Percentiles rank a stretch among this genome's conserved stretches.
Evolutionary conservation across 2,888 invertebrate species (phyloP).

Genomic region (Blastobasis lacticolella): DNA sequence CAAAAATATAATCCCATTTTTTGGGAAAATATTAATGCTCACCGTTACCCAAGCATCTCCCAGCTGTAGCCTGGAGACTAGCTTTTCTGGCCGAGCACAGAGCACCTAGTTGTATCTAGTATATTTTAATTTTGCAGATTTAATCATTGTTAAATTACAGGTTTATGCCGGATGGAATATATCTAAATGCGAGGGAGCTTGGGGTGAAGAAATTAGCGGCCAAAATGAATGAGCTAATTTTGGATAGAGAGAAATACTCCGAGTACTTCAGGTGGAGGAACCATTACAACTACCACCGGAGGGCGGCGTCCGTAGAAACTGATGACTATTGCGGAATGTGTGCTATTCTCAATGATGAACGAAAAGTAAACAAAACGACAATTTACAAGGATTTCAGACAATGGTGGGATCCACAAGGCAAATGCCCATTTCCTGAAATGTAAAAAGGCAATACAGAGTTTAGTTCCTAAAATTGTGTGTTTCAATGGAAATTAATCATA

Average conservation of each 20-base stretch:
- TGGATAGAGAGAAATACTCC: constrained; percentile 35
- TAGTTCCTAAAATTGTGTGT: too few relatives aligned
- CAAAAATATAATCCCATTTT: too few relatives aligned
- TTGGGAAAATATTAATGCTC: too few relatives aligned
- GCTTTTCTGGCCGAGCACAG: too few relatives aligned
- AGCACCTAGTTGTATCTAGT: too few relatives aligned
- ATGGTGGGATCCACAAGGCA: constrained; percentile 44
- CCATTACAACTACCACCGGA: constrained; percentile 44
- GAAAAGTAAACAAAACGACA: constrained; percentile 27
- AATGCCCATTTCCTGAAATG: too few relatives aligned
- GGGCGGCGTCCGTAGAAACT: constrained; percentile 33
- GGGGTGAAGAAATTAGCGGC: constrained; percentile 32
- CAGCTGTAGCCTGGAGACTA: too few relatives aligned
- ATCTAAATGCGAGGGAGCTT: constrained; percentile 42
- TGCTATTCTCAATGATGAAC: constrained; percentile 38
- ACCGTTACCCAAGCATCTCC: too few relatives aligned
- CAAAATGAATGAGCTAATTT: constrained; percentile 42
- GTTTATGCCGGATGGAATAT: constrained; percentile 52
- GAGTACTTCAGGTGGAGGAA: constrained; percentile 55
- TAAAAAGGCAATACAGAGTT: too few relatives aligned
- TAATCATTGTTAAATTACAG: constrained; percentile 24
- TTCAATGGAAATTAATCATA: too few relatives aligned
- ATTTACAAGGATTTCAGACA: constrained; percentile 34
- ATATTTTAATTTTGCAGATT: too few relatives aligned
- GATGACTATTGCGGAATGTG: constrained; percentile 57